These are phyloP conservation scores for Pandemis corylana DNA, from an alignment of 2,888 invertebrate genomes.

Conservation along the genomic window DNA sequence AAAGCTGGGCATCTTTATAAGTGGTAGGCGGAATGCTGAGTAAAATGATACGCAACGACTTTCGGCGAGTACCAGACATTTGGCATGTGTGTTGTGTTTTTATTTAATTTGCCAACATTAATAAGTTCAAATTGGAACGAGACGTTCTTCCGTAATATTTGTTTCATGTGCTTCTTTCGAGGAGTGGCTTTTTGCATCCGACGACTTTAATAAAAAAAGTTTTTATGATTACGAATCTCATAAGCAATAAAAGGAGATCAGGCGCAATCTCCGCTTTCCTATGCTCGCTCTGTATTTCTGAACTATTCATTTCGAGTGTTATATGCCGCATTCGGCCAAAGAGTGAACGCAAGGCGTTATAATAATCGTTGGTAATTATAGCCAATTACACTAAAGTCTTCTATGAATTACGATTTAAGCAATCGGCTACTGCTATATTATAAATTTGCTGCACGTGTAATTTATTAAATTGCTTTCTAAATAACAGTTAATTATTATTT, in stretches of 20 bases:
- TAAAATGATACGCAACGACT: slow-evolving; percentile 37
- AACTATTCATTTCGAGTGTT: neutral
- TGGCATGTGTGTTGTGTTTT: slow-evolving; percentile 2
- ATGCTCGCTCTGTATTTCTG: slow-evolving; percentile 2
- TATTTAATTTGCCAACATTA: slow-evolving; percentile 11
- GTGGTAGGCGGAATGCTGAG: slow-evolving; percentile 53
- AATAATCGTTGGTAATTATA: slow-evolving; percentile 33
- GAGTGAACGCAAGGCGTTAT: slow-evolving; percentile 21
- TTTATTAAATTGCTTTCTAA: neutral
- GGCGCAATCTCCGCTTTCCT: neutral
- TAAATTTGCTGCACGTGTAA: neutral
- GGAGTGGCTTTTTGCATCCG: neutral
- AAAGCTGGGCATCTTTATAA: slow-evolving; percentile 53
- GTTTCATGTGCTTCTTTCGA: neutral
- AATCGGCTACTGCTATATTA: slow-evolving; percentile 12
- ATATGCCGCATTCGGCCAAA: slow-evolving; percentile 11
- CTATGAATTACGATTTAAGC: slow-evolving; percentile 3
- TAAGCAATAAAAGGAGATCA: slow-evolving; percentile 13
- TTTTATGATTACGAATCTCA: slow-evolving; percentile 5
- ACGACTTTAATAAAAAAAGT: slow-evolving; percentile 6
- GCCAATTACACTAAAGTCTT: slow-evolving; percentile 13
- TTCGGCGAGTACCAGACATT: slow-evolving; percentile 24
- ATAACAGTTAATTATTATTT: neutral
- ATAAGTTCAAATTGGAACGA: neutral
- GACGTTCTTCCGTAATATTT: neutral